These are phyloP conservation scores for Pediacus dermestoides DNA, from an alignment of 2,888 invertebrate species.

Conservation along the genomic window DNA sequence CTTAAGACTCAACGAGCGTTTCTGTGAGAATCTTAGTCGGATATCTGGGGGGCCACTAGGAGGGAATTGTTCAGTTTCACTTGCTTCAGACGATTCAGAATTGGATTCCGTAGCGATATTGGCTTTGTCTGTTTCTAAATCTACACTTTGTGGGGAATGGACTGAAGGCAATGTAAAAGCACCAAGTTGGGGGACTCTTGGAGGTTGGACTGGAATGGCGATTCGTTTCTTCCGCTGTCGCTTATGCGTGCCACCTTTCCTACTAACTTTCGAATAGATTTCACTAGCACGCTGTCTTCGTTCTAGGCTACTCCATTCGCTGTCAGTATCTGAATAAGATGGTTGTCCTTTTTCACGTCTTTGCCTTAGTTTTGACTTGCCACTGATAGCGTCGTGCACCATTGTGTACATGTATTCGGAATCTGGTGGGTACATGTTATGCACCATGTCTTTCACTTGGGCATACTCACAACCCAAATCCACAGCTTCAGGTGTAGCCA, in stretches of 20 bases:
- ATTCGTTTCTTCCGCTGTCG: constrained; percentile 69
- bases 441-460: constrained; percentile 63
- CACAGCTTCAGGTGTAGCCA: constrained; percentile 73
- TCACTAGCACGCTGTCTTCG: constrained; percentile 60
- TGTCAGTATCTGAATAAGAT: constrained; percentile 85
- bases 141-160: constrained; percentile 38
- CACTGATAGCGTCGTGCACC: constrained; percentile 45
- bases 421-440: constrained; percentile 54
- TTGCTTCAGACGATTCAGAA: constrained; percentile 47
- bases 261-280: constrained; percentile 62
- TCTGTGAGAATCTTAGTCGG: constrained; percentile 45
- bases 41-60: constrained; percentile 37
- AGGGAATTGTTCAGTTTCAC: constrained; percentile 42
- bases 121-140: constrained; percentile 38
- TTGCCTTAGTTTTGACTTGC: constrained; percentile 59
- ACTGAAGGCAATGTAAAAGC: constrained; percentile 43
- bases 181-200: constrained; percentile 52
- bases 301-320: constrained; percentile 73
- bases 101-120: constrained; percentile 47
- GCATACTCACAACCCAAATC: constrained; percentile 73
- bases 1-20: constrained; percentile 49
- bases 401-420: constrained; percentile 65
- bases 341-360: constrained; percentile 63
- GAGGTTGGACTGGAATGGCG: constrained; percentile 83
- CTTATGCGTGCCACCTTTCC: constrained; percentile 66